Base-by-base conservation (phyloP, 2,797 vertebrate genomes). In the Chaetodon trifasciatus region DNA sequence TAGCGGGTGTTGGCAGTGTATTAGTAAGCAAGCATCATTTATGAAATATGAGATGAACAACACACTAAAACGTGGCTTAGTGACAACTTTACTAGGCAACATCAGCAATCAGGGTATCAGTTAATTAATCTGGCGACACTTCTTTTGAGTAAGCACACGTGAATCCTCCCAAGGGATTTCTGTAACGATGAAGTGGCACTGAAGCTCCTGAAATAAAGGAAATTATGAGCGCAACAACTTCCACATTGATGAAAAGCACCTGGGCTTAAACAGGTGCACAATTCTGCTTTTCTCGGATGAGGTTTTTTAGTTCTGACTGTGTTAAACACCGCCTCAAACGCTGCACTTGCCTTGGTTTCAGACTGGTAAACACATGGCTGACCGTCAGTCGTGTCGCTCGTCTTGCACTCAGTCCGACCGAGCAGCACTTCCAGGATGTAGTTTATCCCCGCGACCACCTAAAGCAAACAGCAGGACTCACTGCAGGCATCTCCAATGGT, bases 391-490 rank as follows among this genome's bases (percentile, higher is more conserved):
- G 24, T 21, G 78, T 5, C 19, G 17, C 6, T 66, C 12, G 23
- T 77, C 56, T 47, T 74, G 68, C 86, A 91, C 69, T 21, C 5
- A 1, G 76, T 72, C 4, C 63, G 76, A 21, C 67, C 76, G 42
- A 91, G 74, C 40, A 68, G 53, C 66, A 86, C 21, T 0, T 89
- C 85, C 58, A 91, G 79, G 47, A 91, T 88, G 78, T 84, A 92
- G 7, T 91, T 88, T 23, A 87, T 58, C 11, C 89, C 88, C 0
- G 73, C 77, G 10, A 88, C 89, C n/a, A 91, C 15, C 91, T 93
- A 5, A 6, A 70, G 9, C 40, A 35, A 21, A 44, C 12, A 71
- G 6, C 32, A 39, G 0, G 7, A 32, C 8, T 35, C 13, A 39
- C 37, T 49, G 23, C 5, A 32, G 4, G 4, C 5, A 12, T 40